A percentile compares a stretch with the other conserved stretches of the same genome.
These are phyloP conservation scores for Catocala nupta DNA, from an alignment of 2,888 invertebrate genomes.

Conservation along the genomic window DNA sequence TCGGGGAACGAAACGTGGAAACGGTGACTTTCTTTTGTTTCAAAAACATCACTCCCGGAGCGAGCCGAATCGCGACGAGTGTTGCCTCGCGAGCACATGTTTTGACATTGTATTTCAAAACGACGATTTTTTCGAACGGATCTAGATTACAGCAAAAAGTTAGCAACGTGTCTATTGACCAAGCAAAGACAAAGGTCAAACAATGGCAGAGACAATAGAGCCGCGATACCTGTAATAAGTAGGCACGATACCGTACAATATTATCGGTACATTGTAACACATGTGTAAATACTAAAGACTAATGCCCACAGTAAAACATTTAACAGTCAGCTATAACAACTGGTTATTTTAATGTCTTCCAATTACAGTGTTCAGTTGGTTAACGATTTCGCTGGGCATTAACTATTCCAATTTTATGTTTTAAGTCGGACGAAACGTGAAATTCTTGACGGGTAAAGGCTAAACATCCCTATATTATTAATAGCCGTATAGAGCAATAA, in stretches of 20 bases:
- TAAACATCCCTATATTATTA: slow-evolving; percentile 46
- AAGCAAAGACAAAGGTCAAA: slow-evolving; percentile 36
- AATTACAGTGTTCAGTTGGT: slow-evolving; percentile 83
- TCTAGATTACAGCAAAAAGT: slow-evolving; percentile 35
- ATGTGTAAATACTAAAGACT: slow-evolving; percentile 79
- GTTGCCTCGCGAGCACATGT: slow-evolving; percentile 63
- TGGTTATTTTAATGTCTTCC: slow-evolving; percentile 84
- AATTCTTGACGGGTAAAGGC: slow-evolving; percentile 63
- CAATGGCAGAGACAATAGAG: slow-evolving; percentile 55
- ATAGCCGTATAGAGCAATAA: slow-evolving; percentile 46
- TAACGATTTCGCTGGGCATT: slow-evolving; percentile 85
- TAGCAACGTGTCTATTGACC: slow-evolving; percentile 10
- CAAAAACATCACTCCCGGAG: slow-evolving; percentile 58
- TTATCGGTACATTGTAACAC: slow-evolving; percentile 74
- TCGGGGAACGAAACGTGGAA: slow-evolving; percentile 64
- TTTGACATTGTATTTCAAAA: slow-evolving; percentile 65
- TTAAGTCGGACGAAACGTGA: slow-evolving; percentile 70
- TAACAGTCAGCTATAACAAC: slow-evolving; percentile 83
- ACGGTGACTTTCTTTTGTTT: slow-evolving; percentile 78
- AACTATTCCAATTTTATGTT: slow-evolving; percentile 86
- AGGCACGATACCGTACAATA: slow-evolving; percentile 47
- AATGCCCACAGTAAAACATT: slow-evolving; percentile 82
- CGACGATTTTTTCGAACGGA: slow-evolving; percentile 18
- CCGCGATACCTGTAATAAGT: slow-evolving; percentile 51
- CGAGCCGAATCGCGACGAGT: slow-evolving; percentile 73